Percentiles rank a stretch among this genome's conserved stretches.
Conservation (phyloP, 1,140 invertebrate genomes). For the Drosophila oshimai region DNA sequence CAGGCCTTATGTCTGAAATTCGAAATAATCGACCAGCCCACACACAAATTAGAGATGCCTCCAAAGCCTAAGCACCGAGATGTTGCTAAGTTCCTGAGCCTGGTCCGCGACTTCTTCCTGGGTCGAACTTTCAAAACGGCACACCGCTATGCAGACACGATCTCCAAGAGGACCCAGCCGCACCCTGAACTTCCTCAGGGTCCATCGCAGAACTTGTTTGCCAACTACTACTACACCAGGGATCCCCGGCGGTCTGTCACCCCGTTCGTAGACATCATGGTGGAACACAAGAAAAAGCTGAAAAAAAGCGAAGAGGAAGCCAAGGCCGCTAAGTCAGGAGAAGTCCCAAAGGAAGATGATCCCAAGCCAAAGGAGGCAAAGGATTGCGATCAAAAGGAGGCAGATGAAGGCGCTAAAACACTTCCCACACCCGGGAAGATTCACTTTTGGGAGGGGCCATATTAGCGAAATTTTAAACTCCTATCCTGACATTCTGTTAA, state of each 20-base stretch:
- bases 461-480: background rate
- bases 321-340: background rate
- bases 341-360: background rate
- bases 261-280: slow-evolving; percentile 40
- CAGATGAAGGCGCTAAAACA: background rate
- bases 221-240: slow-evolving; percentile 35
- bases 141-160: slow-evolving; percentile 25
- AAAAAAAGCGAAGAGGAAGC: background rate
- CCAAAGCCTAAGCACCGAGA: slow-evolving; percentile 47
- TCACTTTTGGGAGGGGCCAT: slow-evolving; percentile 42
- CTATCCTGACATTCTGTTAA: background rate
- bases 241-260: slow-evolving; percentile 25
- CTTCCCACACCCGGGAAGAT: slow-evolving; percentile 35
- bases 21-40: background rate
- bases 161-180: slow-evolving; percentile 23
- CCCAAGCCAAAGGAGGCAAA: background rate
- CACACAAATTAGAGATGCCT: slow-evolving; percentile 10
- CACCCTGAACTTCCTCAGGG: slow-evolving; percentile 5
- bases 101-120: slow-evolving; percentile 53
- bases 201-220: background rate
- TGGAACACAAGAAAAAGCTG: slow-evolving; percentile 6
- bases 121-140: slow-evolving; percentile 40
- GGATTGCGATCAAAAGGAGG: background rate
- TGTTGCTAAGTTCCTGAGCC: slow-evolving; percentile 43
- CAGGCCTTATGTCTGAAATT: slow-evolving; percentile 15